Evolutionary conservation across 2,888 invertebrate genomes (phyloP).

Genomic region (Rhopalosiphum nymphaeae): DNA sequence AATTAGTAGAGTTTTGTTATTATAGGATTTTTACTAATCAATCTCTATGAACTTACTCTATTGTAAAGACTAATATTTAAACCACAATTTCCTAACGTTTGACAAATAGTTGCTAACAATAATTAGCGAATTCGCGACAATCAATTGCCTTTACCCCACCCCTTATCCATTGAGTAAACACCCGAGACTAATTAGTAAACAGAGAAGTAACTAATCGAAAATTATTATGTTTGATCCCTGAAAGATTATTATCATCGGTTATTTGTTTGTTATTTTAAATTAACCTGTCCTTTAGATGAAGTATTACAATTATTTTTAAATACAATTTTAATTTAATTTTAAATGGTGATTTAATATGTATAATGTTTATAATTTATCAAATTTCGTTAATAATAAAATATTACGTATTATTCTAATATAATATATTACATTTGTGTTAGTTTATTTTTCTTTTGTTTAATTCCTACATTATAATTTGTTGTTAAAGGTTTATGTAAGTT

Average conservation of each 20-base stretch:
- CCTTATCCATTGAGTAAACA: not conserved
- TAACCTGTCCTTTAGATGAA: not conserved
- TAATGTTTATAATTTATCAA: not conserved
- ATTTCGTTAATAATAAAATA: not conserved
- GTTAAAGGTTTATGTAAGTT: not conserved
- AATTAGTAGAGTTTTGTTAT: not conserved
- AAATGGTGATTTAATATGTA: not conserved
- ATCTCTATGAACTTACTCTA: not conserved
- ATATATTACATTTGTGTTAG: not conserved
- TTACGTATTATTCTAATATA: not conserved
- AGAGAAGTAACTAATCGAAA: not conserved
- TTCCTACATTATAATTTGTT: not conserved
- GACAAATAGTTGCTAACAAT: not conserved
- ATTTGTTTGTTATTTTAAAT: not conserved
- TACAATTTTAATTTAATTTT: not conserved
- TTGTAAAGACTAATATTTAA: not conserved
- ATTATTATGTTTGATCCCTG: not conserved
- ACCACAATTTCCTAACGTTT: not conserved
- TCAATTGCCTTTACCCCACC: not conserved
- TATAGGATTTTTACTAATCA: not conserved
- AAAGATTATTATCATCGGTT: not conserved
- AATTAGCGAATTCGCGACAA: not conserved
- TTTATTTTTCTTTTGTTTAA: not conserved
- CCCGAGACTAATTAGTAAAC: slow-evolving; percentile 15
- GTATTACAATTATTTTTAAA: not conserved